These are phyloP conservation scores for Triops cancriformis DNA, from an alignment of 1,140 invertebrate species.

Conservation along the genomic window DNA sequence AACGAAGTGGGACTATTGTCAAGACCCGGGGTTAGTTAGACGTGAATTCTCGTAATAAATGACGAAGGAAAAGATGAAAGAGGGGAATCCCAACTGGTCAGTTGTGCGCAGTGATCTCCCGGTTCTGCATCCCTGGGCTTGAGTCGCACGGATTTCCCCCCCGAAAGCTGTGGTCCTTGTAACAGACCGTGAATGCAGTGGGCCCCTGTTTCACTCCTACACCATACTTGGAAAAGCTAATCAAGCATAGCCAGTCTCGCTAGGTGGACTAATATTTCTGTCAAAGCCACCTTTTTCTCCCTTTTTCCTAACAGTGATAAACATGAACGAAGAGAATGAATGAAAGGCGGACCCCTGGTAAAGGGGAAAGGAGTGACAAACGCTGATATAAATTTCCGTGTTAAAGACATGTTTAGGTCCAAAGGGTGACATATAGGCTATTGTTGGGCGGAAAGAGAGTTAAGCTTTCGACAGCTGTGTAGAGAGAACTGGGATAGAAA, in stretches of 20 bases:
- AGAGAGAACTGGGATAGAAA: neutral
- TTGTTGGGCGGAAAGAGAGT: constrained; percentile 4
- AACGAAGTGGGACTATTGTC: too few relatives aligned
- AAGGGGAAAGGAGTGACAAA: neutral
- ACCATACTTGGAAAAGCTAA: neutral
- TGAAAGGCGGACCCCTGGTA: neutral
- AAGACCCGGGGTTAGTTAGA: too few relatives aligned
- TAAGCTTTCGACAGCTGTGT: neutral
- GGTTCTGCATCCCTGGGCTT: too few relatives aligned
- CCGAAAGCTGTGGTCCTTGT: too few relatives aligned
- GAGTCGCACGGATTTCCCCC: too few relatives aligned
- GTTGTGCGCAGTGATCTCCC: too few relatives aligned
- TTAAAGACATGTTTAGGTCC: constrained; percentile 9
- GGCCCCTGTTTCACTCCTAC: neutral
- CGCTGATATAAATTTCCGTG: neutral
- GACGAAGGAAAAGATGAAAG: too few relatives aligned
- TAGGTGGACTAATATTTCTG: neutral
- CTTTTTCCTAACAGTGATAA: neutral
- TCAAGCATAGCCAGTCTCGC: neutral
- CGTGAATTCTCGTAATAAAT: too few relatives aligned
- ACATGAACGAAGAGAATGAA: neutral
- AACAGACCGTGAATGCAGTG: neutral
- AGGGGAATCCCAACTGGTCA: too few relatives aligned
- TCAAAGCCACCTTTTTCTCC: neutral
- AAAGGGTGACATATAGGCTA: constrained; percentile 10